Percentiles rank a stretch among this genome's conserved stretches.
Evolutionary conservation across 2,888 invertebrate genomes (phyloP).

Genomic region (Podotricha telesiphe): DNA sequence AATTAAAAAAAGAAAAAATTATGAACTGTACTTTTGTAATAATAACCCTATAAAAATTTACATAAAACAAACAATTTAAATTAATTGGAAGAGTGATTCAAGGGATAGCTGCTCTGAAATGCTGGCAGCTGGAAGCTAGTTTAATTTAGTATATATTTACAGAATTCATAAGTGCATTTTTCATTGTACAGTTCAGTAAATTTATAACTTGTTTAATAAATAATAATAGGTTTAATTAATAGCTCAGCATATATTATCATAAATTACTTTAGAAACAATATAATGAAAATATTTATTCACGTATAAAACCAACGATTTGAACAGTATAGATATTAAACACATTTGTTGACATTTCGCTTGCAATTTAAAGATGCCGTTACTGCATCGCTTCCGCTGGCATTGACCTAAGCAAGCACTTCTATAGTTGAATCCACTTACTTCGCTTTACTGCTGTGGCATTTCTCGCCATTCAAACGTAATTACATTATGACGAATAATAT

Average conservation of each 20-base stretch:
- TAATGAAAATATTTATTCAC: no score
- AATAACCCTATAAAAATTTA: background rate
- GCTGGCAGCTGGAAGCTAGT: no score
- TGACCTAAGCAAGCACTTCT: constrained; percentile 59
- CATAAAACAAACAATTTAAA: no score
- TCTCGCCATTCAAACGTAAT: background rate
- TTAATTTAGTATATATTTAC: no score
- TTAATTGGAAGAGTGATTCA: no score
- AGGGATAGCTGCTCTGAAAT: no score
- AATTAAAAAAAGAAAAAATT: constrained; percentile 27
- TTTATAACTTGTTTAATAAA: no score
- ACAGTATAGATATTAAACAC: constrained; percentile 41
- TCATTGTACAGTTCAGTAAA: no score
- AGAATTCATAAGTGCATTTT: no score
- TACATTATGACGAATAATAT: background rate
- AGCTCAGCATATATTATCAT: no score
- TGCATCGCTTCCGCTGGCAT: constrained; percentile 67
- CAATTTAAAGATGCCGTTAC: constrained; percentile 59
- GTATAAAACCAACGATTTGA: constrained; percentile 35
- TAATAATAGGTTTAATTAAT: no score
- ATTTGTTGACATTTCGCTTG: constrained; percentile 67
- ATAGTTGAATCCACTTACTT: constrained; percentile 4
- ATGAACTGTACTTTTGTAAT: background rate
- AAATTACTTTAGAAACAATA: no score
- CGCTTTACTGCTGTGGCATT: constrained; percentile 7